Evolutionary conservation across 2,113 vertebrate genomes (phyloP).

Genomic region (Corythornis vintsioides): DNA sequence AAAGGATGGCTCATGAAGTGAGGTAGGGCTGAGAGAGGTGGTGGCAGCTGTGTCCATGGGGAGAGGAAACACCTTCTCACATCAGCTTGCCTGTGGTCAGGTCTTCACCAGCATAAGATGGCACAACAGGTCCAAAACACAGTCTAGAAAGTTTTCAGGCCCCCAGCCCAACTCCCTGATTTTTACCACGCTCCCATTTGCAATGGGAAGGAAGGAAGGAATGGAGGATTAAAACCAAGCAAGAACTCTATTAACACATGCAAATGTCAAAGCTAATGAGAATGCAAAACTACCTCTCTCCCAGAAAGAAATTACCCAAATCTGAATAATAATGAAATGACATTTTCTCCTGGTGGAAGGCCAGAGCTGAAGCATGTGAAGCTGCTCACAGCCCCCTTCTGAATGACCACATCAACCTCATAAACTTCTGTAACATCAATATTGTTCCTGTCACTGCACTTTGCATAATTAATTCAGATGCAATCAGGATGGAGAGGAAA

Average conservation of each 20-base stretch:
- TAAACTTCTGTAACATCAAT: slow-evolving; percentile 71
- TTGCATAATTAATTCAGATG: slow-evolving; percentile 65
- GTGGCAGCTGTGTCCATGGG: accelerated
- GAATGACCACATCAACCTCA: slow-evolving; percentile 59
- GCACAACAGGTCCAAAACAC: not conserved
- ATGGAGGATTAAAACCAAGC: not conserved
- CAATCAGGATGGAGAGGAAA: slow-evolving; percentile 69
- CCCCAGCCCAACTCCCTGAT: not conserved
- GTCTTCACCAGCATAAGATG: not conserved
- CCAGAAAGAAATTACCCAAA: slow-evolving; percentile 53
- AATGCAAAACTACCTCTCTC: not conserved
- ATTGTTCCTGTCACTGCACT: slow-evolving; percentile 65
- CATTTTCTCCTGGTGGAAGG: slow-evolving; percentile 43
- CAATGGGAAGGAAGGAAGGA: not conserved
- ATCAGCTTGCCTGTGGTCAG: accelerated
- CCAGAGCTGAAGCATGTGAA: not conserved
- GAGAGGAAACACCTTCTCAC: not conserved
- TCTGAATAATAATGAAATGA: slow-evolving; percentile 61
- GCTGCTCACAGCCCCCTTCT: slow-evolving; percentile 29
- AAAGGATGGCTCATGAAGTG: accelerated
- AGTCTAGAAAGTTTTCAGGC: not conserved
- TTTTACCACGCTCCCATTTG: not conserved
- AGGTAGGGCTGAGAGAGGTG: not conserved
- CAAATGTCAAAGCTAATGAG: slow-evolving; percentile 52
- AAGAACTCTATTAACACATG: slow-evolving; percentile 60